These are phyloP conservation scores for Amphiprion clarkii DNA, from an alignment of 2,797 vertebrate species.

Conservation along the genomic window DNA sequence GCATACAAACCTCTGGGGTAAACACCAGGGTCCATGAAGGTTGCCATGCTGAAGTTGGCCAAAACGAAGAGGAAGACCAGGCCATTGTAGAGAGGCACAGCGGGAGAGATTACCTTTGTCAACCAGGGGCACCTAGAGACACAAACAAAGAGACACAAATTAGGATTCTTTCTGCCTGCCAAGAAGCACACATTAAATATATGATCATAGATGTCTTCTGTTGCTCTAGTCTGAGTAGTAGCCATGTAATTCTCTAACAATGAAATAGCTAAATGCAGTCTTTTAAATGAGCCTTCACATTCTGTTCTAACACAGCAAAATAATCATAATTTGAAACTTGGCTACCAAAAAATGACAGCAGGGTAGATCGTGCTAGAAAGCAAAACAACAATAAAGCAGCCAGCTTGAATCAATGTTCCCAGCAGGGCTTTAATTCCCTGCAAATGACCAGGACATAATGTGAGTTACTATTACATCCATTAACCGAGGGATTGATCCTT, in stretches of 20 bases:
- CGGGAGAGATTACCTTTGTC: constrained; percentile 93
- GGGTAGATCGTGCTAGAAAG: background rate
- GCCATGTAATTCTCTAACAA: background rate
- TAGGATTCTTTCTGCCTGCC: background rate
- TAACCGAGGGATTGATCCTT: background rate
- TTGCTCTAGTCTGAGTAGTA: background rate
- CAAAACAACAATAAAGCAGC: constrained; percentile 1
- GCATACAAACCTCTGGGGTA: constrained; percentile 90
- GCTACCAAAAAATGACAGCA: constrained; percentile 2
- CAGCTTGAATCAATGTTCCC: constrained; percentile 8
- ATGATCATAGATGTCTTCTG: background rate
- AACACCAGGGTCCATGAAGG: constrained; percentile 98
- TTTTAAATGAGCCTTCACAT: background rate
- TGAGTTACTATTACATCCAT: background rate
- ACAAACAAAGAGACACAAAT: constrained; percentile 16
- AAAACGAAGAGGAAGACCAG: constrained; percentile 97
- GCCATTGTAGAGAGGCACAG: constrained; percentile 98
- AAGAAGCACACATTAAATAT: background rate
- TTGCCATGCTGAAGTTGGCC: constrained; percentile 99
- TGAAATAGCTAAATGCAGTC: background rate
- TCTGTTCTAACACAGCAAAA: background rate
- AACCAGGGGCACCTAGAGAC: constrained; percentile 95
- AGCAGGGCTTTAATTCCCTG: background rate
- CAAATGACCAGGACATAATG: background rate
- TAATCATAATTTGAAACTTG: constrained; percentile 6